Percentiles rank a stretch among this genome's conserved stretches.
Conservation (phyloP, 2,797 vertebrate species). For the Carapus acus region DNA sequence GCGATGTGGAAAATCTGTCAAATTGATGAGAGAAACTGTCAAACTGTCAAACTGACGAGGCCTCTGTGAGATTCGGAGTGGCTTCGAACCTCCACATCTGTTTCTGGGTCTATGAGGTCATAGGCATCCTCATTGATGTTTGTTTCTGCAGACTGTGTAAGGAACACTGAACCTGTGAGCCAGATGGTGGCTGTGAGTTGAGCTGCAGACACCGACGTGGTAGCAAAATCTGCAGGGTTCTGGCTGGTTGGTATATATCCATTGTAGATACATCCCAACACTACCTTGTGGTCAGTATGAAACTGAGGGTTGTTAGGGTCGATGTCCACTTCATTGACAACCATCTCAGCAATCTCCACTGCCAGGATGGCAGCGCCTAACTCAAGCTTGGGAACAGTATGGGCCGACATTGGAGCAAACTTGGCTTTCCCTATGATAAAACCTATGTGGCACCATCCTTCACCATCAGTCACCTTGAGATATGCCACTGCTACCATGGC, state of each 20-base stretch:
- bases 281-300: conserved; percentile 4
- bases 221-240: conserved; percentile 26
- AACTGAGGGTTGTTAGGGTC: neutral
- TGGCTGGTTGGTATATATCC: conserved; percentile 11
- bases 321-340: neutral
- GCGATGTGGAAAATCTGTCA: too few species aligned
- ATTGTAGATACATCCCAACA: conserved; percentile 5
- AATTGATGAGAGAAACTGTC: too few species aligned
- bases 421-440: neutral
- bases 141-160: neutral
- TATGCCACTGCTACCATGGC: neutral
- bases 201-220: neutral
- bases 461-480: neutral
- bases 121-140: neutral
- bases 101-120: conserved; percentile 9
- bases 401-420: neutral
- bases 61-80: too few species aligned
- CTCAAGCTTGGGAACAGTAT: neutral
- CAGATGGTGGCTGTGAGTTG: conserved; percentile 12
- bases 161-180: conserved; percentile 19
- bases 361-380: neutral
- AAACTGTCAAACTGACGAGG: too few species aligned
- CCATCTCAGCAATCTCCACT: neutral
- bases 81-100: too few species aligned
- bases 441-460: neutral